A percentile compares a stretch with the other conserved stretches of the same genome.
Conservation (phyloP, 2,113 vertebrate genomes). For the Pipra filicauda region DNA sequence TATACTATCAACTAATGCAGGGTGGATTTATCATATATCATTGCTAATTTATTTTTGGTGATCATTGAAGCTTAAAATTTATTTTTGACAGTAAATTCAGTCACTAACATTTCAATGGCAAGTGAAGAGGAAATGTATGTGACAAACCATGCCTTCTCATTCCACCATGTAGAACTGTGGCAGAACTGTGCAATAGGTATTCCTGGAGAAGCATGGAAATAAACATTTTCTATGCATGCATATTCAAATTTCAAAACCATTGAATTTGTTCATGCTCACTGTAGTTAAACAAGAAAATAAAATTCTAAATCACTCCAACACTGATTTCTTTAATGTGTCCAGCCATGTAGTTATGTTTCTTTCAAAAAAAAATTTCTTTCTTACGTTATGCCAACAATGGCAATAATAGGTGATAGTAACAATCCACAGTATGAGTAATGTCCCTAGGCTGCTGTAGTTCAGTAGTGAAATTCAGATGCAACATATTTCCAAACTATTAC, state of each 20-base stretch:
- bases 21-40: no score
- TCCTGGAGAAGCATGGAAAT: background rate
- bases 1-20: no score
- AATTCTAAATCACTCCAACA: background rate
- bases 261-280: background rate
- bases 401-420: background rate
- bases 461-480: background rate
- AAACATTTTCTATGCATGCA: background rate
- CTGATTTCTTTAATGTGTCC: background rate
- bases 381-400: background rate
- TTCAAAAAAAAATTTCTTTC: background rate
- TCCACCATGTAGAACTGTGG: background rate
- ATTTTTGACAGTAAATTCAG: no score
- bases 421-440: background rate
- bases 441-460: background rate
- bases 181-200: background rate
- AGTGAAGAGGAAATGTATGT: background rate
- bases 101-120: no score
- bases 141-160: background rate
- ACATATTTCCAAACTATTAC: background rate
- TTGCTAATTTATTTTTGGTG: no score
- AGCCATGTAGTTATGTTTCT: background rate
- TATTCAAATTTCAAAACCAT: background rate
- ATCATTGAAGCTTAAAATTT: no score
- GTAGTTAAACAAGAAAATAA: conserved; percentile 13